Evolutionary conservation across 2,888 invertebrate genomes (phyloP).

Genomic region (Callosobruchus maculatus): DNA sequence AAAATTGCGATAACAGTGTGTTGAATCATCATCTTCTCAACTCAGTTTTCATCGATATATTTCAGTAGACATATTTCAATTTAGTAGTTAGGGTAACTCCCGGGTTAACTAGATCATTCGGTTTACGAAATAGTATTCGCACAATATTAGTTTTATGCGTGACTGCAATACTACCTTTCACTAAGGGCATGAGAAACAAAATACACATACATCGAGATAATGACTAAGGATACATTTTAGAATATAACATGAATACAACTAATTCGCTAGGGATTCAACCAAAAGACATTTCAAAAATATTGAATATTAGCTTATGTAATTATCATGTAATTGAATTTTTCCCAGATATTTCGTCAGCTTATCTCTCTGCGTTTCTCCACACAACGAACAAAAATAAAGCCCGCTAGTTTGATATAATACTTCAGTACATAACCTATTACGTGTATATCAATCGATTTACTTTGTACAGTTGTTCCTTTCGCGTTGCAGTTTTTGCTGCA

Average conservation of each 20-base stretch:
- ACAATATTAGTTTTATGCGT: no score
- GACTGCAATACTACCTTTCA: no score
- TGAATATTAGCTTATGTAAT: background rate
- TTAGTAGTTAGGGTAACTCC: no score
- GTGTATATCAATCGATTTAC: background rate
- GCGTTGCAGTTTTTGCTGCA: background rate
- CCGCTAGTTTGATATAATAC: background rate
- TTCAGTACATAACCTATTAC: background rate
- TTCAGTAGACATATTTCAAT: no score
- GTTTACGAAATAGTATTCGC: no score
- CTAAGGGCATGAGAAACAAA: no score
- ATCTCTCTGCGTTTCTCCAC: background rate
- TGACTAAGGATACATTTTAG: no score
- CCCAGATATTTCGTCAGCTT: background rate
- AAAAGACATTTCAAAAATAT: background rate
- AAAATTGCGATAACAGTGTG: no score
- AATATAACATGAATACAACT: background rate
- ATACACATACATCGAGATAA: no score
- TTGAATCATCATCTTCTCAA: no score
- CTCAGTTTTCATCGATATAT: no score
- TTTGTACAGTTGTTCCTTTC: background rate
- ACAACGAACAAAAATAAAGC: background rate
- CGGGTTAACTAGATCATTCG: no score
- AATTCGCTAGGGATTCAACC: background rate
- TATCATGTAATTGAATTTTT: background rate